Percentiles rank a stretch among this genome's conserved stretches.
phyloP scores from a whole-genome alignment of 2,113 vertebrate species.

The Xiphophorus maculatus region DNA sequence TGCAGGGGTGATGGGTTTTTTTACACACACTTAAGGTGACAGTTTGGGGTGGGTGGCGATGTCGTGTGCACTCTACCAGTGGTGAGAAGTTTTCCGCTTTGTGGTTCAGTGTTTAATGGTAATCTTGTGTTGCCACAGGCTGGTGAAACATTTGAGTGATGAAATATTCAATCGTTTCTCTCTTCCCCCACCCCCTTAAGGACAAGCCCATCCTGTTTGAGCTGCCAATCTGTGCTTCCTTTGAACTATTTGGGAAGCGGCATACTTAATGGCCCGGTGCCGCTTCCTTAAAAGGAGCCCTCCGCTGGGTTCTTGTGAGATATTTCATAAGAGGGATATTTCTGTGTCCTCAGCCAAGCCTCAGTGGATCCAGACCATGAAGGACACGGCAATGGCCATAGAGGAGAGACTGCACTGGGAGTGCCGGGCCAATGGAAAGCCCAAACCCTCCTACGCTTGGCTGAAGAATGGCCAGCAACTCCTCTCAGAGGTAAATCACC shows the following conservation, averaged over 20 bases:
- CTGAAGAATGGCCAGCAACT: constrained; percentile 89
- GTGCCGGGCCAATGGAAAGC: constrained; percentile 90
- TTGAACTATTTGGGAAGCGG: constrained; percentile 43
- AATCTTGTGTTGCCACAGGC: constrained; percentile 56
- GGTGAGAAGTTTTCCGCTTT: constrained; percentile 37
- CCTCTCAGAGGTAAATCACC: constrained; percentile 82
- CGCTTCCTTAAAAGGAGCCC: constrained; percentile 25
- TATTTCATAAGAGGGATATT: constrained; percentile 49
- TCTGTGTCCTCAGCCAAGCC: constrained; percentile 86
- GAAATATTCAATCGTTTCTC: constrained; percentile 43
- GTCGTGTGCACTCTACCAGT: constrained; percentile 3
- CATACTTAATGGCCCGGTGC: constrained; percentile 40
- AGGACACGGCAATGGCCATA: constrained; percentile 85
- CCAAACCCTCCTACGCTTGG: constrained; percentile 92
- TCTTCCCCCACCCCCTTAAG: constrained; percentile 25
- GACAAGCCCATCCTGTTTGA: constrained; percentile 21
- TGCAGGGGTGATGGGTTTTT: constrained; percentile 34
- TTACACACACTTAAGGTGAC: constrained; percentile 44
- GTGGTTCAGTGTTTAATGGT: constrained; percentile 40
- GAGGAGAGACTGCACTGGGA: constrained; percentile 90
- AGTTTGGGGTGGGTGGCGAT: constrained; percentile 18
- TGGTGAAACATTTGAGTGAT: constrained; percentile 60
- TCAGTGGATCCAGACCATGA: constrained; percentile 90
- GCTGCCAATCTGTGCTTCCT: constrained; percentile 38
- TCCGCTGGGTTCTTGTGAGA: constrained; percentile 19